These are phyloP conservation scores for Pedetes capensis DNA, from an alignment of 2,113 vertebrate genomes.

Conservation along the genomic window DNA sequence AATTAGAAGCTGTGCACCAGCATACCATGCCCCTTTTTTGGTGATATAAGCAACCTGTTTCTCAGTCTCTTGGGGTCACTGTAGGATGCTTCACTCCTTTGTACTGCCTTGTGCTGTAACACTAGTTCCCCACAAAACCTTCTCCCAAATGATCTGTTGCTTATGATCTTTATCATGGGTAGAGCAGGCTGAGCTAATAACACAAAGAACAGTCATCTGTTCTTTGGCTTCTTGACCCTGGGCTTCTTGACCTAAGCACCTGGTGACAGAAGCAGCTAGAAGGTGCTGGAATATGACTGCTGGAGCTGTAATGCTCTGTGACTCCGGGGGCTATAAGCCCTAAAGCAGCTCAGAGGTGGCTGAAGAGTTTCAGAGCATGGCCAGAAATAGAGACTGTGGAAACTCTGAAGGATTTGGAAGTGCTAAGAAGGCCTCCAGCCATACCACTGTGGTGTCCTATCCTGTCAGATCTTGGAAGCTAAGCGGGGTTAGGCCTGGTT, in stretches of 20 bases:
- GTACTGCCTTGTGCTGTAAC: background rate
- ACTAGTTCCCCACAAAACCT: background rate
- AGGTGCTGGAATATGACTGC: background rate
- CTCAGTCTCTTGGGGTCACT: background rate
- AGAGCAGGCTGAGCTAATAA: background rate
- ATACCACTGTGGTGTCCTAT: too few species aligned
- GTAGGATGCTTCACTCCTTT: background rate
- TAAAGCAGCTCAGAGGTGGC: background rate
- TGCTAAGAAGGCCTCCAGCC: too few species aligned
- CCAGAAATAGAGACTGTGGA: background rate
- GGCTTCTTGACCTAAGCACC: background rate
- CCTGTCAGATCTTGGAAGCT: too few species aligned
- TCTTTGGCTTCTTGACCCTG: too few species aligned
- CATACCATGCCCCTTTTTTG: background rate
- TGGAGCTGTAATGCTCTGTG: too few species aligned
- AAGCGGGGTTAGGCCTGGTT: too few species aligned
- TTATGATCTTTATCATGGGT: background rate
- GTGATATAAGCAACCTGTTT: background rate
- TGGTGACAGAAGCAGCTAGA: background rate
- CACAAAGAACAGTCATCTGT: too few species aligned
- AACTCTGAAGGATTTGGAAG: background rate
- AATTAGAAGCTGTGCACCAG: background rate
- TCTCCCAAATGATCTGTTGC: background rate
- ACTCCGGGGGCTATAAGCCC: too few species aligned
- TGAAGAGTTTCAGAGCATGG: background rate